Evolutionary conservation across 2,113 vertebrate genomes (phyloP).

Genomic region (Strigops habroptila): DNA sequence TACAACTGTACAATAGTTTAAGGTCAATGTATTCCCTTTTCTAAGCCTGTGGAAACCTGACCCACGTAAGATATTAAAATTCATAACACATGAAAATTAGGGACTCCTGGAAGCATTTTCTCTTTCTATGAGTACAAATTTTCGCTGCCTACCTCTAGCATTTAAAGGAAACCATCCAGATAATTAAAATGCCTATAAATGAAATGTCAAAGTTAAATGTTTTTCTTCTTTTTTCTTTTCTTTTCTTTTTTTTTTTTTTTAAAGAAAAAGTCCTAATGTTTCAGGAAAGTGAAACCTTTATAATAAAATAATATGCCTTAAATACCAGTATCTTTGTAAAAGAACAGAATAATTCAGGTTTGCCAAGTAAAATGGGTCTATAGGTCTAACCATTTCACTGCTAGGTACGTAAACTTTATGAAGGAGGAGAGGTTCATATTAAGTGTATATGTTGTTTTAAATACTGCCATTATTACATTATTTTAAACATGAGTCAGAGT

Average conservation of each 20-base stretch:
- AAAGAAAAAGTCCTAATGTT: constrained; percentile 1
- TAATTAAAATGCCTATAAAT: constrained; percentile 80
- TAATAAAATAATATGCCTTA: constrained; percentile 70
- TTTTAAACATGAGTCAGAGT: constrained; percentile 59
- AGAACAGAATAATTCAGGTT: constrained; percentile 68
- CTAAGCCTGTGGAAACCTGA: constrained; percentile 64
- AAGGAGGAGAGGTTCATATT: constrained; percentile 18
- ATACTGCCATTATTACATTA: constrained; percentile 60
- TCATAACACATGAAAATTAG: constrained; percentile 79
- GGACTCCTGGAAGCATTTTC: constrained; percentile 72
- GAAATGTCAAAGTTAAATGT: constrained; percentile 79
- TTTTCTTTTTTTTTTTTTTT: not conserved
- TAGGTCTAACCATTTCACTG: constrained; percentile 17
- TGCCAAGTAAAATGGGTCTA: constrained; percentile 52
- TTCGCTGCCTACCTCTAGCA: constrained; percentile 72
- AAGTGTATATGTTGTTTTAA: constrained; percentile 64
- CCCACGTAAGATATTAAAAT: constrained; percentile 72
- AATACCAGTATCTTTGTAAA: constrained; percentile 62
- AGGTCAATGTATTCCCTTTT: constrained; percentile 71
- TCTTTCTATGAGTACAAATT: constrained; percentile 71
- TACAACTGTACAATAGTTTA: constrained; percentile 67
- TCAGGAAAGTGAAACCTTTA: constrained; percentile 65
- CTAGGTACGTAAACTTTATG: constrained; percentile 58
- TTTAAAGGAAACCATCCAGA: constrained; percentile 78
- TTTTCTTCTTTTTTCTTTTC: not conserved